Base-by-base conservation (phyloP, 2,888 invertebrate genomes). In the Drosophila acutilabella region DNA sequence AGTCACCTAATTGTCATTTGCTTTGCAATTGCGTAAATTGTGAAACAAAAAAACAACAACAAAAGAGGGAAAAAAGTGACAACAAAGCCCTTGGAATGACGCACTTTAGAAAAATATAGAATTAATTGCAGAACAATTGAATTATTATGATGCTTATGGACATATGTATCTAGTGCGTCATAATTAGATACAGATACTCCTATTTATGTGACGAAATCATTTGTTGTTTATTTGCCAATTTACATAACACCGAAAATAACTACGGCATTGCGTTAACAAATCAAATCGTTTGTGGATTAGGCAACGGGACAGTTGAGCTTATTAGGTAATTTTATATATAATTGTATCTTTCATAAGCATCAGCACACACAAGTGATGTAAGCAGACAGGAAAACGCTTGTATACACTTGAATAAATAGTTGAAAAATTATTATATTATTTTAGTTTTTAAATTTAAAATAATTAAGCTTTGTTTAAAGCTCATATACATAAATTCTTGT, bases 1-100 rank as follows among this genome's bases (percentile, higher is more conserved):
- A 2, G 41, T 30, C n/a, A 30, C 4, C 6, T n/a, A 18, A 18
- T 18, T 54, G 14, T 36, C 44, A 58, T 74, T 69, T 74, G 45
- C 45, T 20, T 30, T 45, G 62, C 53, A 42, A 62, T 57, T 81
- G 64, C 77, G 79, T 65, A 77, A 80, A 80, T 20, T 48, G 26
- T 23, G 48, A 20, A 30, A 59, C 4, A 3, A 40, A 56, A 42
- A 11, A 47, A 33, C 2, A 23, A 23, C 2, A 23, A 23, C 3
- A 45, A 11, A 50, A 26, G 26, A 26, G 5, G 2, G 8, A 30
- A 30, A 30, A 30, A 30, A 8, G 2, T 30, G 30, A 30, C 30
- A 30, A 30, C 8, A 30, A 30, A 45, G 33, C 53, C 54, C 47
- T 59, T 52, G 18, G 3, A 56, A 67, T 74, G 74, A 75, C 71